Evolutionary conservation across 2,113 vertebrate genomes (phyloP).

Genomic region (Bothrops jararaca): DNA sequence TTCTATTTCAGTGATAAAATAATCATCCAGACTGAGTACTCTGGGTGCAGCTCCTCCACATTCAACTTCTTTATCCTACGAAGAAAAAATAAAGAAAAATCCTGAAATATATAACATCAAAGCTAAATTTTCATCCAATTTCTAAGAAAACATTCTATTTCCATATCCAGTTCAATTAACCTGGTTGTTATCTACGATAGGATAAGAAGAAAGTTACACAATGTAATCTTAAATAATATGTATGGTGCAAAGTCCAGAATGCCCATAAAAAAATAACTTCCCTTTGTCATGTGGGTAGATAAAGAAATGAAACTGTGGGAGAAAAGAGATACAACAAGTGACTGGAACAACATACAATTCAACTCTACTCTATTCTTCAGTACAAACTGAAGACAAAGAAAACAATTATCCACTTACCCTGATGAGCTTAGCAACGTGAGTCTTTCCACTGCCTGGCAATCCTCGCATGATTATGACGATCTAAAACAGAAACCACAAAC

Average conservation of each 20-base stretch:
- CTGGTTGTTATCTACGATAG: background rate
- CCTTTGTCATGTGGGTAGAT: background rate
- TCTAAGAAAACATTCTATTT: background rate
- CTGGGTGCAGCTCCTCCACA: constrained; percentile 94
- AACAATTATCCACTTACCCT: constrained; percentile 75
- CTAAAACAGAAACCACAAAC: constrained; percentile 68
- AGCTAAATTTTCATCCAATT: background rate
- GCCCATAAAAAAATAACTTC: background rate
- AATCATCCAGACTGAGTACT: constrained; percentile 95
- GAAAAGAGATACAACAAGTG: background rate
- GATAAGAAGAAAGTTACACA: background rate
- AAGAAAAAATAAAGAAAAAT: constrained; percentile 26
- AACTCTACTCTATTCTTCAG: background rate
- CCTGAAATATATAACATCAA: background rate
- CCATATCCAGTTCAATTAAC: background rate
- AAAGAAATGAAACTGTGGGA: background rate
- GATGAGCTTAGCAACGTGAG: constrained; percentile 97
- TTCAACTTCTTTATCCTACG: constrained; percentile 95
- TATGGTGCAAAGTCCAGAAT: background rate
- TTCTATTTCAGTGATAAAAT: constrained; percentile 97
- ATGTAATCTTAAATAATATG: constrained; percentile 1
- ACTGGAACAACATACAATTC: background rate
- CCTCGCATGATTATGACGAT: constrained; percentile 99
- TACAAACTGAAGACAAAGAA: background rate
- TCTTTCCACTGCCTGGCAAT: constrained; percentile 95